These are phyloP conservation scores for Orchestia grillus DNA, from an alignment of 1,140 invertebrate species.

Conservation along the genomic window DNA sequence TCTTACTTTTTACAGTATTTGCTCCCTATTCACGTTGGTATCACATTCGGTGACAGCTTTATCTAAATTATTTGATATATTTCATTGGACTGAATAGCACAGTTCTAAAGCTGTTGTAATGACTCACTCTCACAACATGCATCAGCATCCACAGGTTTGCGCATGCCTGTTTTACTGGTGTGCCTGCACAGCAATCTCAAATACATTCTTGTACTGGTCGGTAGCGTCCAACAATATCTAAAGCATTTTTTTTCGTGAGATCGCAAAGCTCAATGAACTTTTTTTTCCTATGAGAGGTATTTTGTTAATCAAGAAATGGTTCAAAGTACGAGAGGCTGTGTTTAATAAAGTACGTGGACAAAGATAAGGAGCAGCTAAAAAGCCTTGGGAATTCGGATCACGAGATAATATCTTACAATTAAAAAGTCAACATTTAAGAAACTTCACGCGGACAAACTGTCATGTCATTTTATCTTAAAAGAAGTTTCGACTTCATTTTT, in stretches of 20 bases:
- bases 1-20: too few species aligned
- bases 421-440: background rate
- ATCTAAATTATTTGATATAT: too few species aligned
- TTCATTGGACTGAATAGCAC: too few species aligned
- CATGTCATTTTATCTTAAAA: background rate
- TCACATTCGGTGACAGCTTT: too few species aligned
- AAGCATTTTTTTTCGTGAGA: background rate
- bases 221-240: too few species aligned
- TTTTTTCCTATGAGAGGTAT: background rate
- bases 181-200: too few species aligned
- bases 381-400: background rate
- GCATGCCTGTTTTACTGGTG: too few species aligned
- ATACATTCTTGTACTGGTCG: too few species aligned
- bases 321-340: background rate
- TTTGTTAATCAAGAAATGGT: background rate
- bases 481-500: background rate
- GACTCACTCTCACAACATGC: too few species aligned
- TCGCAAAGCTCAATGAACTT: background rate
- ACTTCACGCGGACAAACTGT: background rate
- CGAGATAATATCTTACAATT: background rate
- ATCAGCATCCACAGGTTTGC: too few species aligned
- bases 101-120: too few species aligned
- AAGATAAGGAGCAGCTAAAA: background rate
- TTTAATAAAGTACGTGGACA: background rate
- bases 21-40: too few species aligned